Conservation (phyloP, 2,888 invertebrate species). For the Drosophila merina region DNA sequence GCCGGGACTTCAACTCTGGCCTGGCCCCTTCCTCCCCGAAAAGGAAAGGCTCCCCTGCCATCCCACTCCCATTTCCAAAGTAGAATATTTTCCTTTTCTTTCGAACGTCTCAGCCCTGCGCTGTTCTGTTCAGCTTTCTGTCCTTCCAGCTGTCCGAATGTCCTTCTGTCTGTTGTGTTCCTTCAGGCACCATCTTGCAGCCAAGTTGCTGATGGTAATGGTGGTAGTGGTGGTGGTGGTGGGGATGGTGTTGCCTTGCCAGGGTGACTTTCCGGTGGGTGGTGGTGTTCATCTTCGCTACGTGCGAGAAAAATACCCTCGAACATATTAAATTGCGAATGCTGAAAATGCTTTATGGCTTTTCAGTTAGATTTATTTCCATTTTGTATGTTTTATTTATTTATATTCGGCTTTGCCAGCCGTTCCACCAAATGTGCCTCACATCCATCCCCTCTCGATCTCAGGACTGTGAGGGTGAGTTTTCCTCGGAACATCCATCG, state of each 20-base stretch:
- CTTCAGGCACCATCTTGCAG: conserved; percentile 75
- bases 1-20: conserved; percentile 27
- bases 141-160: conserved; percentile 55
- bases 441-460: conserved; percentile 17
- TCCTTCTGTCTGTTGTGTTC: conserved; percentile 42
- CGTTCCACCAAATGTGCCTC: conserved; percentile 60
- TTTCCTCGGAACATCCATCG: conserved; percentile 19
- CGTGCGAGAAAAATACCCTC: conserved; percentile 81
- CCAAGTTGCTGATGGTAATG: conserved; percentile 40
- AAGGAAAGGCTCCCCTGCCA: background rate
- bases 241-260: conserved; percentile 44
- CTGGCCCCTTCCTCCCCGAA: conserved; percentile 5
- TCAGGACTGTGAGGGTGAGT: conserved; percentile 42
- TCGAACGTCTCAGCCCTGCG: conserved; percentile 5
- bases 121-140: conserved; percentile 9
- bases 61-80: conserved; percentile 41
- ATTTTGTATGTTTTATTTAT: conserved; percentile 82
- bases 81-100: conserved; percentile 46
- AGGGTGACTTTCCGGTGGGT: conserved; percentile 57
- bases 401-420: conserved; percentile 78
- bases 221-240: conserved; percentile 47
- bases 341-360: conserved; percentile 84
- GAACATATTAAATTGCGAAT: conserved; percentile 83
- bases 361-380: conserved; percentile 84
- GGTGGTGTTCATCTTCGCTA: conserved; percentile 78